phyloP scores from a whole-genome alignment of 2,888 invertebrate genomes.

The Ectemnius continuus region DNA sequence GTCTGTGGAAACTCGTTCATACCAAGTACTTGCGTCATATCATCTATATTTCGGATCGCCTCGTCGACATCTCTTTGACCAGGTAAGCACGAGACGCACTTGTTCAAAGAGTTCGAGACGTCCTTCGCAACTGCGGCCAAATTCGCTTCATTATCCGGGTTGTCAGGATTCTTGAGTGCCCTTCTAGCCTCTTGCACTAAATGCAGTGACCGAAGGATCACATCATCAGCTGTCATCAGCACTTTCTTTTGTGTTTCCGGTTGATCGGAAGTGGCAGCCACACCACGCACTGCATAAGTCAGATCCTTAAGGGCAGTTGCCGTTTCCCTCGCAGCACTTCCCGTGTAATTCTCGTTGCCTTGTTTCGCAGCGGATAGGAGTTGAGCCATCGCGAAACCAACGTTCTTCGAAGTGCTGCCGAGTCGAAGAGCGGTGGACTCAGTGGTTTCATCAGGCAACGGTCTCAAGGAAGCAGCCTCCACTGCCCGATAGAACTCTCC shows the following conservation, averaged over 20 bases:
- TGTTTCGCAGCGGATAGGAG: slow-evolving; percentile 91
- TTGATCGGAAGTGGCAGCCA: slow-evolving; percentile 85
- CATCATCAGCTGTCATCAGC: slow-evolving; percentile 87
- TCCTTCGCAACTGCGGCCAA: slow-evolving; percentile 88
- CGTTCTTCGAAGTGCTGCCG: slow-evolving; percentile 84
- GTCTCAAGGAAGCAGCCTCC: slow-evolving; percentile 84
- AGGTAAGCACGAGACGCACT: slow-evolving; percentile 91
- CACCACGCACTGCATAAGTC: slow-evolving; percentile 87
- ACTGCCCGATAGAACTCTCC: slow-evolving; percentile 89
- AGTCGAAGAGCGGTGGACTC: slow-evolving; percentile 82
- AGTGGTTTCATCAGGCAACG: slow-evolving; percentile 90
- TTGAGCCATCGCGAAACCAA: slow-evolving; percentile 91
- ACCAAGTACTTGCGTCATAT: slow-evolving; percentile 86
- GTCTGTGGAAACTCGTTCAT: slow-evolving; percentile 88
- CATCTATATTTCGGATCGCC: slow-evolving; percentile 89
- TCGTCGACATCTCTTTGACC: slow-evolving; percentile 96
- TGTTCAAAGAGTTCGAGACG: slow-evolving; percentile 82
- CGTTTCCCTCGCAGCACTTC: slow-evolving; percentile 89
- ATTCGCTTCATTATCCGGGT: slow-evolving; percentile 79
- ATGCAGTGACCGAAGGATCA: slow-evolving; percentile 87
- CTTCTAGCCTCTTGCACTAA: slow-evolving; percentile 90
- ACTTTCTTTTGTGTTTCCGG: slow-evolving; percentile 81
- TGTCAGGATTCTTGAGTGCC: slow-evolving; percentile 85
- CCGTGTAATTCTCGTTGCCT: slow-evolving; percentile 89
- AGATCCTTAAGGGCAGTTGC: slow-evolving; percentile 87